Conservation (phyloP, 2,113 vertebrate genomes). For the Hystrix brachyura region DNA sequence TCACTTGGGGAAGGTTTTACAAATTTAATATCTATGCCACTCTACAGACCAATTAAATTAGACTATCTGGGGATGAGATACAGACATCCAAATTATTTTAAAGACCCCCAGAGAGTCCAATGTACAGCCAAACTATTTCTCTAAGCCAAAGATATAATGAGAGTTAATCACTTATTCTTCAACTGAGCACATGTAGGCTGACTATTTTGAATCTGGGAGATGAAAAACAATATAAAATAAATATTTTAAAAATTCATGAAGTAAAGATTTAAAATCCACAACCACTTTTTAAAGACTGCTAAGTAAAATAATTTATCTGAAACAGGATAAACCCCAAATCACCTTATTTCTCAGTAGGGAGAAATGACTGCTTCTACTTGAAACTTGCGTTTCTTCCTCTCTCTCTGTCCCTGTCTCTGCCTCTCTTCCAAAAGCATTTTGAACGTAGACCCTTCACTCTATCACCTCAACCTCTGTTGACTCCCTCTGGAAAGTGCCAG, state of each 20-base stretch:
- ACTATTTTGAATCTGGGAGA: background rate
- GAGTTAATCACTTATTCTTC: background rate
- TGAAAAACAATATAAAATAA: conserved; percentile 31
- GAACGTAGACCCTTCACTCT: background rate
- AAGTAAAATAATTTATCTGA: conserved; percentile 20
- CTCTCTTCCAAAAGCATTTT: background rate
- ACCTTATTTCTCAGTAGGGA: background rate
- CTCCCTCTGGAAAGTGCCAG: background rate
- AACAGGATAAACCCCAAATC: background rate
- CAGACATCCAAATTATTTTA: background rate
- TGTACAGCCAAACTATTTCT: background rate
- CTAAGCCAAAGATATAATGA: background rate
- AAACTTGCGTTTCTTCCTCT: background rate
- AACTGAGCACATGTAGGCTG: background rate
- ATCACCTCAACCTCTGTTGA: background rate
- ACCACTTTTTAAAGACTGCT: background rate
- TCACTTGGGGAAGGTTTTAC: background rate
- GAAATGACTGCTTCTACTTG: background rate
- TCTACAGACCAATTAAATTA: background rate
- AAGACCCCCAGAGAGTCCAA: background rate
- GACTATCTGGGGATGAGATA: background rate
- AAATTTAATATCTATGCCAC: background rate
- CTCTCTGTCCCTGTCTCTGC: background rate
- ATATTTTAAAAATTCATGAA: background rate
- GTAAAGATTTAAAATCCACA: conserved; percentile 43